A percentile compares a stretch with the other conserved stretches of the same genome.
Evolutionary conservation across 2,113 vertebrate genomes (phyloP).

Genomic region (Telmatochromis sp.): DNA sequence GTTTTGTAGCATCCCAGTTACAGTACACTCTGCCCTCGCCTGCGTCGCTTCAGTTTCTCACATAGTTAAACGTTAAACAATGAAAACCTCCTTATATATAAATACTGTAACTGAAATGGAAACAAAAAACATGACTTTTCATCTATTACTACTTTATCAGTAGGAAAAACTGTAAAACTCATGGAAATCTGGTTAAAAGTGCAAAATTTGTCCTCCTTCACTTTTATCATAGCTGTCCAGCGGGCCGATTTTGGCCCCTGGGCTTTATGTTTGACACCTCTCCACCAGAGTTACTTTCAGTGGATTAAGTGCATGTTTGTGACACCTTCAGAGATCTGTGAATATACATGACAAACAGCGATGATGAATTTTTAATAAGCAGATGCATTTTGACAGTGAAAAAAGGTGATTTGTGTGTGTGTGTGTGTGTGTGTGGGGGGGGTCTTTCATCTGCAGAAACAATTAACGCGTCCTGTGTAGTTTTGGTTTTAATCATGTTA

Average conservation of each 20-base stretch:
- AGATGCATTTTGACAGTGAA: neutral
- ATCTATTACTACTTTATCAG: neutral
- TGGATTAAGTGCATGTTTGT: neutral
- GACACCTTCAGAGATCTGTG: neutral
- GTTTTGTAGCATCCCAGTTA: neutral
- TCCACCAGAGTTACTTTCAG: neutral
- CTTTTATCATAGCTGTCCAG: neutral
- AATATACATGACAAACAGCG: neutral
- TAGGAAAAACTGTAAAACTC: neutral
- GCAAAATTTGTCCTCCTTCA: neutral
- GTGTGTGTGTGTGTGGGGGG: neutral
- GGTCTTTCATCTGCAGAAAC: neutral
- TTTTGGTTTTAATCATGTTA: neutral
- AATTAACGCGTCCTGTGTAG: neutral
- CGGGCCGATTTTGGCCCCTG: neutral
- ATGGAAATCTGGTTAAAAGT: neutral
- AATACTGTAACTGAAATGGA: neutral
- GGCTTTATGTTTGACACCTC: neutral
- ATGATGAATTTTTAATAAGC: neutral
- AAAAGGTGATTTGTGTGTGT: fast-evolving
- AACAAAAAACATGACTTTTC: neutral
- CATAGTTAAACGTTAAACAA: neutral
- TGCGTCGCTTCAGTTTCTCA: fast-evolving
- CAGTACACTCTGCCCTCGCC: neutral
- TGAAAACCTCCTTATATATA: neutral